Evolutionary conservation across 2,797 vertebrate genomes (phyloP).

Genomic region (Craterocephalus amniculus): DNA sequence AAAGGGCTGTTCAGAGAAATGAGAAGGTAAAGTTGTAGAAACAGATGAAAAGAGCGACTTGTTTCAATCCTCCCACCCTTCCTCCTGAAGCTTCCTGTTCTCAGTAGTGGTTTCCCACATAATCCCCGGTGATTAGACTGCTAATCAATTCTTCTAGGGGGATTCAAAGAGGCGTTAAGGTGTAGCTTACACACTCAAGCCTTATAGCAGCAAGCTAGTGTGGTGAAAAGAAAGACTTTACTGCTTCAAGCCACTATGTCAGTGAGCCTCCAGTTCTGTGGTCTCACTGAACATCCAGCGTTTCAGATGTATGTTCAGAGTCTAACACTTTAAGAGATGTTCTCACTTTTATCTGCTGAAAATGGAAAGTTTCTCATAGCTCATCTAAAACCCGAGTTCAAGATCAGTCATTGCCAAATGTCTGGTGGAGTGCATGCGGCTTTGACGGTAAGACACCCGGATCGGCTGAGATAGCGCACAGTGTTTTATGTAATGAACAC

Average conservation of each 20-base stretch:
- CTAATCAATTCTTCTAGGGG: slow-evolving; percentile 45
- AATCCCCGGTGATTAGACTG: slow-evolving; percentile 47
- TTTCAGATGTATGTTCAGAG: background rate
- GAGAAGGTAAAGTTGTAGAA: slow-evolving; percentile 8
- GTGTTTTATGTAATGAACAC: background rate
- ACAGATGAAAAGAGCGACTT: slow-evolving; percentile 16
- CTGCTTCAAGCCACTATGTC: slow-evolving; percentile 16
- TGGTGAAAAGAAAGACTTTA: slow-evolving; percentile 16
- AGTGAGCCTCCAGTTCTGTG: slow-evolving; percentile 3
- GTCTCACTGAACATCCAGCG: slow-evolving; percentile 8
- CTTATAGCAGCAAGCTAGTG: slow-evolving; percentile 8
- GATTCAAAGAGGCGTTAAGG: slow-evolving; percentile 35
- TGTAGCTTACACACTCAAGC: slow-evolving; percentile 13
- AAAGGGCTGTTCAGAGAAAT: slow-evolving; percentile 6
- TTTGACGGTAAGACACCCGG: background rate
- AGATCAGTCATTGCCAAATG: background rate
- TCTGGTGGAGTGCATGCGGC: background rate
- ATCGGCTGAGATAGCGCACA: background rate
- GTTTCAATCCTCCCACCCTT: slow-evolving; percentile 11
- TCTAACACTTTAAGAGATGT: background rate
- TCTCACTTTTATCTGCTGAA: slow-evolving; percentile 11
- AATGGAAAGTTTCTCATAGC: background rate
- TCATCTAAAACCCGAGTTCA: background rate
- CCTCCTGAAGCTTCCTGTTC: slow-evolving; percentile 24
- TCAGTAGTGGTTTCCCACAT: slow-evolving; percentile 35